These are phyloP conservation scores for Hypercompe scribonia DNA, from an alignment of 2,888 invertebrate genomes.

Conservation along the genomic window DNA sequence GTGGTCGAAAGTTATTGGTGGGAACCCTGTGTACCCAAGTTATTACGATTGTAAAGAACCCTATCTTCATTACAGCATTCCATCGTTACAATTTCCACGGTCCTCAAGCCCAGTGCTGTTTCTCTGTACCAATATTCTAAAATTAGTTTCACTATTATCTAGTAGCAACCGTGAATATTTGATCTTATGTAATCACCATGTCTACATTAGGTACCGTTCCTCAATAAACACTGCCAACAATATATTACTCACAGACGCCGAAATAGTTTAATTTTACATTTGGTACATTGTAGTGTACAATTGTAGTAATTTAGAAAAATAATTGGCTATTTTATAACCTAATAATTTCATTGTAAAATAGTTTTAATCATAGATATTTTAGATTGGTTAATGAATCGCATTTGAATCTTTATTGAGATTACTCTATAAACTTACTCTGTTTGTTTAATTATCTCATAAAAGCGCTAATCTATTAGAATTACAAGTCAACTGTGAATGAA, in stretches of 20 bases:
- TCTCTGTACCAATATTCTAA: constrained; percentile 38
- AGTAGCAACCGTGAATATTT: constrained; percentile 39
- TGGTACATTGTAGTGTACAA: too few relatives aligned
- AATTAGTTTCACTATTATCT: constrained; percentile 34
- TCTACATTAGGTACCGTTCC: constrained; percentile 25
- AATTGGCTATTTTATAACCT: not conserved
- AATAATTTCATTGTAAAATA: not conserved
- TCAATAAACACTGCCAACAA: constrained; percentile 13
- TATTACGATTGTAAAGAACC: too few relatives aligned
- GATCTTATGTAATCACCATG: constrained; percentile 30
- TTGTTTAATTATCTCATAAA: too few relatives aligned
- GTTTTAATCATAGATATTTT: not conserved
- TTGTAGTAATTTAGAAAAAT: not conserved
- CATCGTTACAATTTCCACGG: constrained; percentile 21
- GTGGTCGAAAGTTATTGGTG: too few relatives aligned
- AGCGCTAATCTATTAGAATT: too few relatives aligned
- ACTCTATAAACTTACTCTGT: too few relatives aligned
- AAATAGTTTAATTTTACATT: constrained; percentile 3
- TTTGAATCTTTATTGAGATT: too few relatives aligned
- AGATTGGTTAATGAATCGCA: too few relatives aligned
- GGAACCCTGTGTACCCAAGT: too few relatives aligned
- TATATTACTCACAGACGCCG: constrained; percentile 10
- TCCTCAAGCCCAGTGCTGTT: constrained; percentile 15
- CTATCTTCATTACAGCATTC: not conserved
- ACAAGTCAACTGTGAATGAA: too few relatives aligned